Evolutionary conservation across 2,113 vertebrate genomes (phyloP), one percentile per base, ranked within the genome.

Genomic region (Dissostichus mawsoni): DNA sequence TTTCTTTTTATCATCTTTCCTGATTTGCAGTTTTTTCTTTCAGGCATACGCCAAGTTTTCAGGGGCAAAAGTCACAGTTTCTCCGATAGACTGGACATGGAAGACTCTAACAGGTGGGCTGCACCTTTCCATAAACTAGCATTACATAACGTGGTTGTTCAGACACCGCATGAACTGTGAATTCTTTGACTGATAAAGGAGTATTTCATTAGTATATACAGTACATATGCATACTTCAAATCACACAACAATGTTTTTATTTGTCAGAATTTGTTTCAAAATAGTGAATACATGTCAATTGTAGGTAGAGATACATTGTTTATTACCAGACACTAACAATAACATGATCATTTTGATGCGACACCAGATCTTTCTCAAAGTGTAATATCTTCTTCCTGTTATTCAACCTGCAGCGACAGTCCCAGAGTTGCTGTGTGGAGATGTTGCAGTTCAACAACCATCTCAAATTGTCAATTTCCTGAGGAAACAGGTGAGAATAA

Each of bases 1-100:
- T 63, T 11, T 66, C 33, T 56, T 10, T 53, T 59, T 77, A 56
- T 58, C 67, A 12, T 4, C 47, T 74, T 25, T 51, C 5, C 25
- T 76, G 8, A 65, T 13, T 70, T 72, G 11, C 51, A 7, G 4
- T 2, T 68, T 41, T 85, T 69, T 91, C 4, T 95, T 96, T 69
- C 90, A 99, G 98, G 96, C 97, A 20, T 99, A 99, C 18, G 95
- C 95, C 72, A 99, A 95, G 74, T 99, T 99, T 95, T 95, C 96
- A 74, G 96, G 96, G 25, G 97, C 97, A 82, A 96, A 96, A 6
- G 59, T 99, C 73, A 93, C 89, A 80, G 92, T 98, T 88, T 96
- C 89, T 88, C 89, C 94, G 25, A 86, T 98, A 81, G 96, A 96
- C 93, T 96, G 95, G 89, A 96, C 96, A 70, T 99, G 97, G 98